phyloP scores from a whole-genome alignment of 2,888 invertebrate genomes.

The Ischnus inquisitorius region DNA sequence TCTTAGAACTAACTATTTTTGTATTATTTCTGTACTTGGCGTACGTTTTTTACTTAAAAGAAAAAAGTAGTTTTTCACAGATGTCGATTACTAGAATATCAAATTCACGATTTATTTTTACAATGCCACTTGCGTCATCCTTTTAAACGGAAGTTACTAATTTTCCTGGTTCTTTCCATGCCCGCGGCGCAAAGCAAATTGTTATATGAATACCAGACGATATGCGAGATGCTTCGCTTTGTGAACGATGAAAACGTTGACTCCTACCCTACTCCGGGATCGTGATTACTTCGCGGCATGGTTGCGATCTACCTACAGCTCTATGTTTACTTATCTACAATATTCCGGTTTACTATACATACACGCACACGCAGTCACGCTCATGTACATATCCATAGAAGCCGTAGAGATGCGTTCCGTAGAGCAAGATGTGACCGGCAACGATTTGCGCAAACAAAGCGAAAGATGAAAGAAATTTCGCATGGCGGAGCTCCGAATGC shows the following conservation, averaged over 20 bases:
- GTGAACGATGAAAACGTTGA: background rate
- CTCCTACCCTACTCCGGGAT: background rate
- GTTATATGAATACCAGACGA: background rate
- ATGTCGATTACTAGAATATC: too few species aligned
- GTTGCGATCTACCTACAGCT: background rate
- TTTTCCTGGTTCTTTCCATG: background rate
- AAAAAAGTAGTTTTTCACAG: too few species aligned
- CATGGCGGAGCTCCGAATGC: background rate
- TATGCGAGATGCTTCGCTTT: background rate
- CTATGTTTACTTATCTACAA: background rate
- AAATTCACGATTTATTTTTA: too few species aligned
- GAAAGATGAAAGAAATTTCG: constrained; percentile 27
- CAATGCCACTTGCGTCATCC: too few species aligned
- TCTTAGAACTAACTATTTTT: too few species aligned
- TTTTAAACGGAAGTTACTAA: background rate
- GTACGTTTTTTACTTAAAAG: too few species aligned
- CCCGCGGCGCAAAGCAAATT: background rate
- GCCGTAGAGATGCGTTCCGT: too few species aligned
- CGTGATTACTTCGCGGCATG: background rate
- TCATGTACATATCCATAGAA: background rate
- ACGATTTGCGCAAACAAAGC: background rate
- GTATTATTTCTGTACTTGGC: too few species aligned
- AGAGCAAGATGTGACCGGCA: background rate
- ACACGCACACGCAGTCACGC: background rate
- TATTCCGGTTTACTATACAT: background rate